Evolutionary conservation across 2,797 vertebrate genomes (phyloP), one percentile per base, ranked within the genome.

Genomic region (Loriculus beryllinus): DNA sequence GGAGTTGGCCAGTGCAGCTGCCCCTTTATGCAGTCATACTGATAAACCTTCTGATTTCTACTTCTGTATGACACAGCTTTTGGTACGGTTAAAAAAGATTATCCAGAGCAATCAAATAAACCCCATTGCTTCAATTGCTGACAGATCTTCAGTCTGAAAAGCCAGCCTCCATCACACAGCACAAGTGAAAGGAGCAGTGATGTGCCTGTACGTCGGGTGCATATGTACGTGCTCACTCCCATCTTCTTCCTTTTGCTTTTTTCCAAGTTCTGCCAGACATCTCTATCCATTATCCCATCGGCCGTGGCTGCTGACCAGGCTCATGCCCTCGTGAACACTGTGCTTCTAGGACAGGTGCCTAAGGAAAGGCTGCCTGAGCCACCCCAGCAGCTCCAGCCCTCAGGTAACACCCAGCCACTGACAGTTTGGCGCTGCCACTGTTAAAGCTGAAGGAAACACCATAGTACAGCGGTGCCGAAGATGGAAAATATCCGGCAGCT

Each of bases 171-270:
- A 40, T 39, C 51, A 47, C 1, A 1, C 26, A 8, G 54, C n/a
- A 51, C 19, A 51, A 71, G 37, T 1, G 0, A 71, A 62, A 71
- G 31, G 48, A 62, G 52, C 47, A n/a, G 37, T 2, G 22, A 43
- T 10, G 11, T 16, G 17, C 76, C 39, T 16, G 6, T 29, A 42
- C 1, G 1, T 26, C 1, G 1, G 18, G 33, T 23, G 20, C 9
- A 2, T 9, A 26, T 0, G 2, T 28, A 26, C 5, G 1, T 18
- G 47, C 11, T 62, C 25, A 11, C 9, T 25, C 51, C 33, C 47
- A 28, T 8, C 17, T 64, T 40, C 51, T 54, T 74, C 68, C 39
- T 74, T 51, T 45, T n/a, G 39, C 74, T 45, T 33, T 43, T 48
- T 13, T 23, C 22, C 42, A 26, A 49, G 42, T 68, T 48, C 54